Percentiles rank a stretch among this genome's conserved stretches.
phyloP scores from a whole-genome alignment of 2,797 vertebrate species.

The Mus minutoides region DNA sequence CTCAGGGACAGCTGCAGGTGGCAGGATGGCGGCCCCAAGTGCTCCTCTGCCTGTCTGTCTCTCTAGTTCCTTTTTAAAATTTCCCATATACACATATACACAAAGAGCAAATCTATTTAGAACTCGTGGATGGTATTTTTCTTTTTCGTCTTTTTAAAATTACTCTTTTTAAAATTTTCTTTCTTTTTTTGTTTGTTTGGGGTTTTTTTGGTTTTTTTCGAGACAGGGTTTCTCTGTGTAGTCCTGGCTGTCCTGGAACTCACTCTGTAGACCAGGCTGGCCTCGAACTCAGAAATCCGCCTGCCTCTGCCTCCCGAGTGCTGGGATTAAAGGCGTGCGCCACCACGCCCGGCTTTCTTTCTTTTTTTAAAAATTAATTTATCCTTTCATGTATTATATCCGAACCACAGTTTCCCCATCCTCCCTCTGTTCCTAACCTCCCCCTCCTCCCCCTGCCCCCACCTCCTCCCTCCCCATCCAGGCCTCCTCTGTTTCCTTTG shows the following conservation, averaged over 20 bases:
- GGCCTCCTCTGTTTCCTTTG: background rate
- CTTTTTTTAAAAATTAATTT: background rate
- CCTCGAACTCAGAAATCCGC: no score
- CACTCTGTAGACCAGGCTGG: no score
- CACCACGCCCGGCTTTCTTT: background rate
- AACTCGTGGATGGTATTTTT: background rate
- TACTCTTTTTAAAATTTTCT: background rate
- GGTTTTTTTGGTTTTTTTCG: no score
- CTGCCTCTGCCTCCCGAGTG: no score
- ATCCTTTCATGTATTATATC: background rate
- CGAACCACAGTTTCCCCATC: background rate
- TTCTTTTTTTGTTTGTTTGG: no score
- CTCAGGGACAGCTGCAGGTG: conserved; percentile 16
- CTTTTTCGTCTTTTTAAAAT: background rate
- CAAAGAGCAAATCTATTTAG: background rate
- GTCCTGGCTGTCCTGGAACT: no score
- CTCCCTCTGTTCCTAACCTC: background rate
- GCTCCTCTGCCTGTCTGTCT: background rate
- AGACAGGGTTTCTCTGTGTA: no score
- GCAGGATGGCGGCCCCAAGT: background rate
- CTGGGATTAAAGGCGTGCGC: no score
- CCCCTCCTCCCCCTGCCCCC: background rate
- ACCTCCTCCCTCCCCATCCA: background rate
- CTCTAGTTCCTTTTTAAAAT: background rate
- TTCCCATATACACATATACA: background rate